A percentile compares a stretch with the other conserved stretches of the same genome.
Conservation (phyloP, 2,888 invertebrate species). For the Pheosia tremula region DNA sequence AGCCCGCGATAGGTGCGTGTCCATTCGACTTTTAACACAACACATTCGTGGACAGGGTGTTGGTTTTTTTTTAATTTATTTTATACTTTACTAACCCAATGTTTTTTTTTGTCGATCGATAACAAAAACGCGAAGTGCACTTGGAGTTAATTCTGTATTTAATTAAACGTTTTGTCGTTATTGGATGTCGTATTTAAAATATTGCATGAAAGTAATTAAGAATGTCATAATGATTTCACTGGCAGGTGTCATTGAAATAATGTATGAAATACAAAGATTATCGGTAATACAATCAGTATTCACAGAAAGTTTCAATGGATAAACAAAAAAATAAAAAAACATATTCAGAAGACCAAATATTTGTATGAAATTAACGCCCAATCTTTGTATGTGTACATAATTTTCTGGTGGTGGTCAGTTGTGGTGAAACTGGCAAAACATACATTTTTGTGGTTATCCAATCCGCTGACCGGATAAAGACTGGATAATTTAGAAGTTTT, state of each 20-base stretch:
- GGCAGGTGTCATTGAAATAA: no score
- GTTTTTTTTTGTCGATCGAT: constrained; percentile 14
- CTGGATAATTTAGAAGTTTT: constrained; percentile 7
- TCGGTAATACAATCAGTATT: no score
- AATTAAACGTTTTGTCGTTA: not conserved
- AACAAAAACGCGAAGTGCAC: not conserved
- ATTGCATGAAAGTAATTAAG: no score
- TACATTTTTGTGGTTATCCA: constrained; percentile 13
- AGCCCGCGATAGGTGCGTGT: no score
- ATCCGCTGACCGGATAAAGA: constrained; percentile 59
- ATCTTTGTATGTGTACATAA: not conserved
- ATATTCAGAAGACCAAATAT: no score
- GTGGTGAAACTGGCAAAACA: no score
- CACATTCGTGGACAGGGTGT: constrained; percentile 80
- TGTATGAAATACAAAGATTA: no score
- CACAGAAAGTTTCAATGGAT: no score
- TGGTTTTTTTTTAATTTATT: constrained; percentile 38
- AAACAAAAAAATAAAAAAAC: no score
- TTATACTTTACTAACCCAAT: constrained; percentile 74
- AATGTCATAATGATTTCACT: no score
- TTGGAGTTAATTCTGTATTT: not conserved
- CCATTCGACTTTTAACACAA: constrained; percentile 46
- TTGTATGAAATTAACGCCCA: no score
- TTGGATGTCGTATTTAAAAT: not conserved
- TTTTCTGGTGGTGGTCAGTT: not conserved